Conservation (phyloP, 2,797 vertebrate species). For the Manis crassicaudata region DNA sequence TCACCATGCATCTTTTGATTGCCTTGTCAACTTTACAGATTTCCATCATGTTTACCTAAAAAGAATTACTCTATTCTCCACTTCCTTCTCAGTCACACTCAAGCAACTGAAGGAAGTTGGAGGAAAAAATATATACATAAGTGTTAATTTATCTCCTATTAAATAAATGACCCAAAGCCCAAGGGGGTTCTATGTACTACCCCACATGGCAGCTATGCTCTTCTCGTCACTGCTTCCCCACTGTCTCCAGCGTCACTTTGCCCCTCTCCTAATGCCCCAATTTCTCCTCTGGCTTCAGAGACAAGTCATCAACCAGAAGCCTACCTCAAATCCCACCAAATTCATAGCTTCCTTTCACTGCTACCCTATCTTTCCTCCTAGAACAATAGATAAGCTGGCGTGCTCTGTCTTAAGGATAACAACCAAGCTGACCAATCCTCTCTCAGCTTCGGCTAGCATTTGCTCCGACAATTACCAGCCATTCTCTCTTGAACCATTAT, state of each 20-base stretch:
- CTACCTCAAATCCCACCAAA: no score
- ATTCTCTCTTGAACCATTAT: not conserved
- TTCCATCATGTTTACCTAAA: not conserved
- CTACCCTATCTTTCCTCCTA: not conserved
- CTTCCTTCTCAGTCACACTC: not conserved
- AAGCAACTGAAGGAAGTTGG: not conserved
- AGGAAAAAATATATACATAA: not conserved
- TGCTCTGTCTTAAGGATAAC: not conserved
- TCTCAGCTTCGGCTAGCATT: not conserved
- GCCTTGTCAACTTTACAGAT: not conserved
- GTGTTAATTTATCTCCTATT: not conserved
- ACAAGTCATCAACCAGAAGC: not conserved
- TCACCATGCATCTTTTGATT: not conserved
- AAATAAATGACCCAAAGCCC: not conserved
- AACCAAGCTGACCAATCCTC: not conserved
- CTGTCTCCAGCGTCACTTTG: not conserved
- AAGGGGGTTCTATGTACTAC: no score
- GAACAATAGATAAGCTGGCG: not conserved
- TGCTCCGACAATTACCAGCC: not conserved
- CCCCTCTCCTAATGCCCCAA: not conserved
- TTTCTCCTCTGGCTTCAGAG: not conserved
- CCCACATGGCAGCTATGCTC: not conserved
- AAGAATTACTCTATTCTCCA: not conserved
- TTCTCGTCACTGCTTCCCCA: not conserved
- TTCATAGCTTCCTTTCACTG: not conserved